Base-by-base conservation (phyloP, 2,888 invertebrate species). In the Cryptocephalus moraei region DNA sequence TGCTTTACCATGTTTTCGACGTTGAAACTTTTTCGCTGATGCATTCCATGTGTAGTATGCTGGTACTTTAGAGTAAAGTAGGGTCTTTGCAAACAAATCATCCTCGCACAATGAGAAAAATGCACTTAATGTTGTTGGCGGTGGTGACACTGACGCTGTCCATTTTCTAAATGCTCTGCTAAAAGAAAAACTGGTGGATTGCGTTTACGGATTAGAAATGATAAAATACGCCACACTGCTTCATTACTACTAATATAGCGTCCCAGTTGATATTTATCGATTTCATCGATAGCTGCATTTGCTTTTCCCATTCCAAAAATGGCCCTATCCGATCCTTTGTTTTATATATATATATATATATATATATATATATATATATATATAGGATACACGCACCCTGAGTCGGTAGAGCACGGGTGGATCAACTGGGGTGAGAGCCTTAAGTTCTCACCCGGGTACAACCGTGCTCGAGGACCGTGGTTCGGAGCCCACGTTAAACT, bases 321-420 rank as follows among this genome's bases (percentile, higher is more conserved):
- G 47, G 66, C 63, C 64, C 64, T 63, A 50, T 68, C 65, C 47
- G 62, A 62, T 1, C 58, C 56, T 55, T 61, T 60, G 11, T n/a
- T 49, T 51, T 8, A 59, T 54, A 51, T 60, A 59, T 53, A 67
- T 67, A n/a, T n/a, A 34, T 34, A 34, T 34, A 34, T 34, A 34
- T 34, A n/a, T n/a, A n/a, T n/a, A n/a, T n/a, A n/a, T n/a, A n/a
- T n/a, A n/a, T n/a, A n/a, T n/a, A n/a, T n/a, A n/a, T n/a, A n/a
- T n/a, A n/a, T n/a, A n/a, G n/a, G n/a, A n/a, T n/a, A n/a, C n/a
- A n/a, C n/a, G n/a, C n/a, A n/a, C n/a, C n/a, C n/a, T n/a, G n/a
- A n/a, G n/a, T n/a, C n/a, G n/a, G n/a, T n/a, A n/a, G n/a, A n/a
- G n/a, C n/a, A n/a, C n/a, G n/a, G n/a, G n/a, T n/a, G n/a, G n/a